These are phyloP conservation scores for Ctena decussata DNA, from an alignment of 2,888 invertebrate genomes.

Conservation along the genomic window DNA sequence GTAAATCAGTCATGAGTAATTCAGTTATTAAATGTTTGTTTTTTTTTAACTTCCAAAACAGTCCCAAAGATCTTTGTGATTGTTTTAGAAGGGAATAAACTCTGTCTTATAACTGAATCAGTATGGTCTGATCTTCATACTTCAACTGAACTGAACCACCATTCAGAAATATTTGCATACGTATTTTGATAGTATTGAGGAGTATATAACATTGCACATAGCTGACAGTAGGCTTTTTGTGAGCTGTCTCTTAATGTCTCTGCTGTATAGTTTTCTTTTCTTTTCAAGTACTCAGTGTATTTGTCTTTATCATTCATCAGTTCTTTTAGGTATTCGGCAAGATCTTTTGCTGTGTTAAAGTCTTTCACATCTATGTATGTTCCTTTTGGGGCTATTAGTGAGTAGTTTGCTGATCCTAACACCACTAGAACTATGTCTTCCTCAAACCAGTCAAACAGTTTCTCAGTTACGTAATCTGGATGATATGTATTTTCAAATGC, in stretches of 20 bases:
- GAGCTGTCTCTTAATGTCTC: background rate
- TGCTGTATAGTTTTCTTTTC: slow-evolving; percentile 3
- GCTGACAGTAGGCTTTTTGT: slow-evolving; percentile 27
- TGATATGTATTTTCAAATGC: slow-evolving; percentile 63
- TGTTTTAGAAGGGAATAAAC: too few relatives aligned
- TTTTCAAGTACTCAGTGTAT: slow-evolving; percentile 3
- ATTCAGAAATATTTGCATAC: slow-evolving; percentile 25
- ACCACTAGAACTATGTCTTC: slow-evolving; percentile 44
- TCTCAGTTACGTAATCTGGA: slow-evolving; percentile 64
- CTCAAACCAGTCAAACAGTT: slow-evolving; percentile 41
- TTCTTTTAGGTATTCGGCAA: slow-evolving; percentile 5
- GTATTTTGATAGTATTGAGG: slow-evolving; percentile 1
- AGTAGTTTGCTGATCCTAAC: slow-evolving; percentile 8
- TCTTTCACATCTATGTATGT: slow-evolving; percentile 17
- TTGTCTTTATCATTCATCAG: background rate
- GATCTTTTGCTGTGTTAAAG: slow-evolving; percentile 12
- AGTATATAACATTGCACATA: slow-evolving; percentile 25
- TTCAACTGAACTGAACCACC: slow-evolving; percentile 23
- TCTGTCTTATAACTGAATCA: too few relatives aligned
- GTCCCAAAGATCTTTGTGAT: too few relatives aligned
- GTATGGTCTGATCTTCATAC: too few relatives aligned
- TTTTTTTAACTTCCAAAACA: too few relatives aligned
- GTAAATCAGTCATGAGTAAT: too few relatives aligned
- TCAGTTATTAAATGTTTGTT: too few relatives aligned
- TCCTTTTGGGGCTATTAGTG: background rate